Base-by-base conservation (phyloP, 1,140 invertebrate species). In the Magallana ariakensis region DNA sequence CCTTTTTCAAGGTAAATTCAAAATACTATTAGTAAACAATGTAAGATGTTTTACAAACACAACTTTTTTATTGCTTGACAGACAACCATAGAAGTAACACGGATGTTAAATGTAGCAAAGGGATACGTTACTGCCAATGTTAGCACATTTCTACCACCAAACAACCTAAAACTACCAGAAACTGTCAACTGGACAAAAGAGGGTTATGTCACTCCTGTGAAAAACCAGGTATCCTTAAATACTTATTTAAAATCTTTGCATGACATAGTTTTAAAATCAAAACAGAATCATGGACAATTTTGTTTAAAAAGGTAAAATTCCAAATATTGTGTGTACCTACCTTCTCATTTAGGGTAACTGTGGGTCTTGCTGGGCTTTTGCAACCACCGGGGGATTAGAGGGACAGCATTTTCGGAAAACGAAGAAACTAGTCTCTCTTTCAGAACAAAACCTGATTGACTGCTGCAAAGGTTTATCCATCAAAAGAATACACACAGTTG, bases 371-470 rank as follows among this genome's bases (percentile, higher is more conserved):
- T 99, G 98, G 98, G 96, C 98, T 88, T 99, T 99, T 95, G 97
- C 97, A 89, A 94, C 97, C 16, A 99, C 98, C 89, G 99, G 98
- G 46, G 95, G 98, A 0, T 95, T 99, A 46, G 99, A 99, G 95
- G 98, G 97, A 33, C 99, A 99, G 94, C 97, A 99, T 94, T 98
- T 97, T 95, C 96, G 98, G 87, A 96, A 97, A 94, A 96, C 96
- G 46, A 97, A 97, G 56, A 96, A 96, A 89, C 95, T 99, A 19
- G 96, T 99, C 4, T 98, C 98, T 3, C 96, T 99, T 0, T 98
- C 98, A 90, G 99, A 99, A 95, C 99, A 99, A 95, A 99, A 99
- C 94, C 95, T 99, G 66, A 96, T 99, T 33, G 99, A 99, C 95
- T 99, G 99, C 93, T 98, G 98, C 3, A 87, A 82, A 82, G 83